Conservation (phyloP, 2,113 vertebrate species). For the Zeus faber region DNA sequence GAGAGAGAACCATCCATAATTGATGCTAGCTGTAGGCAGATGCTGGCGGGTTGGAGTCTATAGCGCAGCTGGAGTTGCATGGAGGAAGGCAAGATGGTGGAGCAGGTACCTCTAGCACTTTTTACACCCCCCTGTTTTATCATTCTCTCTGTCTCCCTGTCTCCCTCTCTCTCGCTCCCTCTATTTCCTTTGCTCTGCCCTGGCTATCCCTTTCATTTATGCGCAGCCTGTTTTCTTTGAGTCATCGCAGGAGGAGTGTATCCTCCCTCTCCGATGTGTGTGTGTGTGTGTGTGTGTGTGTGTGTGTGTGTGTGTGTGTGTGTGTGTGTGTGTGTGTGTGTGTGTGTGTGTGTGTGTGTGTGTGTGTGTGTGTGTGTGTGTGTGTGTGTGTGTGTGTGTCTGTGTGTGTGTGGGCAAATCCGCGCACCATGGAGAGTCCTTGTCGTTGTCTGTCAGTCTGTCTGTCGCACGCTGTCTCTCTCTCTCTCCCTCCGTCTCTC, state of each 20-base stretch:
- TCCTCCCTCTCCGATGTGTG: neutral
- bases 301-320: conserved; percentile 5
- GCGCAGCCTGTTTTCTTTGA: no score
- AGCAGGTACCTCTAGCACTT: conserved; percentile 79
- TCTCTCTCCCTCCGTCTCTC: no score
- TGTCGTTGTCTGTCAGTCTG: no score
- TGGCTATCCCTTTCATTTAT: no score
- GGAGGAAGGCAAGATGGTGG: conserved; percentile 84
- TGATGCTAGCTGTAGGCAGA: conserved; percentile 81
- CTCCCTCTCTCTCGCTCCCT: conserved; percentile 1
- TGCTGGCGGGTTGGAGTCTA: conserved; percentile 78
- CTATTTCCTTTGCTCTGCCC: conserved; percentile 11
- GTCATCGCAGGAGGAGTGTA: no score
- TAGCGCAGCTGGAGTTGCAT: conserved; percentile 83
- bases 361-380: neutral
- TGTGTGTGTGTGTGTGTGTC: neutral
- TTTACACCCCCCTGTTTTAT: neutral
- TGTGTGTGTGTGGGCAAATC: conserved; percentile 3
- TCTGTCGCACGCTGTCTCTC: no score
- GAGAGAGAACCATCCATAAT: conserved; percentile 53
- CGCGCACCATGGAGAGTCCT: no score
- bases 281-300: conserved; percentile 3
- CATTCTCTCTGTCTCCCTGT: neutral
- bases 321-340: neutral
- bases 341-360: neutral